Evolutionary conservation across 1,140 invertebrate genomes (phyloP).

Genomic region (Orchesella cincta): DNA sequence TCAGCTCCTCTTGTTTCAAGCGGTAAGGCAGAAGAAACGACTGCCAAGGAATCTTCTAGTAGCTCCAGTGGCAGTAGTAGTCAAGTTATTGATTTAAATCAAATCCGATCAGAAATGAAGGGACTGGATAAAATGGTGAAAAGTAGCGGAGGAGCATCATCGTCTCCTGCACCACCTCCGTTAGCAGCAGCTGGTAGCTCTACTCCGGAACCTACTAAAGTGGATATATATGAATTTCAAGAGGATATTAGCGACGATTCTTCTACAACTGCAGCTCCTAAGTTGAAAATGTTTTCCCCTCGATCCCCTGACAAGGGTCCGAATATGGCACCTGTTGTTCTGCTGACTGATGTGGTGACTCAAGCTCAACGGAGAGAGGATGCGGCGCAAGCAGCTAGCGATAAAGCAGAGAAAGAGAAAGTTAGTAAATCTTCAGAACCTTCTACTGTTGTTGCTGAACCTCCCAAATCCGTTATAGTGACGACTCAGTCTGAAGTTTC

Average conservation of each 20-base stretch:
- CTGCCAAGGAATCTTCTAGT: background rate
- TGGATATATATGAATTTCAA: constrained; percentile 45
- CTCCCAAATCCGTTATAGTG: background rate
- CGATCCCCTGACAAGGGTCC: too few relatives aligned
- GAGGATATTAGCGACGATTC: constrained; percentile 37
- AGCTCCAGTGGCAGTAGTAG: constrained; percentile 1
- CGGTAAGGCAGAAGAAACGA: background rate
- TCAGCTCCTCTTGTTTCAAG: background rate
- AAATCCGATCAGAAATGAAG: constrained; percentile 79
- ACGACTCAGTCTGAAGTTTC: background rate
- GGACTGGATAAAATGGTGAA: constrained; percentile 69
- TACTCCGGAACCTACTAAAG: constrained; percentile 43
- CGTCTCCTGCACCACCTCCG: constrained; percentile 18
- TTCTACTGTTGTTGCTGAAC: background rate
- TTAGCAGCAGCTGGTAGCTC: constrained; percentile 40
- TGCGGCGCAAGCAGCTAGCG: constrained; percentile 12
- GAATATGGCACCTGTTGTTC: too few relatives aligned
- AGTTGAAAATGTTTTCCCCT: constrained; percentile 49
- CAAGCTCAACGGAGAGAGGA: too few relatives aligned
- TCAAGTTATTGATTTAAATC: constrained; percentile 70
- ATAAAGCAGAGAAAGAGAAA: background rate
- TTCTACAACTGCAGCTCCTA: constrained; percentile 31
- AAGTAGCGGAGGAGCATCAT: background rate
- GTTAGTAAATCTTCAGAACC: too few relatives aligned
- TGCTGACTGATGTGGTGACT: constrained; percentile 19